Conservation (phyloP, 1,140 invertebrate species). For the Yoshiicerus persimilis region DNA sequence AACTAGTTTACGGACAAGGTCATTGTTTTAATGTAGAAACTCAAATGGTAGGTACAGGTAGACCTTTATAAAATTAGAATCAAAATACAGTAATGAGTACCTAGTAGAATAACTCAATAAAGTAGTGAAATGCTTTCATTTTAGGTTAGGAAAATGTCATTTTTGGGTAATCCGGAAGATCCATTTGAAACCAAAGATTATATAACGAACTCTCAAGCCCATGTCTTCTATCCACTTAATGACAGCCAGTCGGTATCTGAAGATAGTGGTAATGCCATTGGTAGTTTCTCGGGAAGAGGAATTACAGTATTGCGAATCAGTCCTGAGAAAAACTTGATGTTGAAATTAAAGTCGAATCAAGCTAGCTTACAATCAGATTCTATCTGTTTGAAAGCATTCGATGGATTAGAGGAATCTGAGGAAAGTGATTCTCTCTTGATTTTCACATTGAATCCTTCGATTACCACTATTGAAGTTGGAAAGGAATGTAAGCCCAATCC, state of each 20-base stretch:
- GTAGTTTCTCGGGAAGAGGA: neutral
- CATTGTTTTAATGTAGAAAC: constrained; percentile 14
- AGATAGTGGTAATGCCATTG: neutral
- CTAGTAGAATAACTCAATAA: neutral
- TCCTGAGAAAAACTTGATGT: neutral
- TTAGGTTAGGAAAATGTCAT: constrained; percentile 18
- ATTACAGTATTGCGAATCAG: neutral
- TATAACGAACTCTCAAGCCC: neutral
- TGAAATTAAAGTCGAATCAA: neutral
- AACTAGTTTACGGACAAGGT: neutral
- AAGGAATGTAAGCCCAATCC: neutral
- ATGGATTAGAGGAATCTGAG: neutral
- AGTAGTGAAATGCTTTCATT: neutral
- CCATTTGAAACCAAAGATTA: constrained; percentile 17
- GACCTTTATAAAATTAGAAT: neutral
- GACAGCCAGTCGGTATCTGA: neutral
- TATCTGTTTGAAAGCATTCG: neutral
- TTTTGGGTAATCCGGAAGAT: neutral
- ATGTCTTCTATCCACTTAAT: neutral
- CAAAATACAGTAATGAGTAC: too few relatives aligned
- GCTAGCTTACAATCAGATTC: neutral
- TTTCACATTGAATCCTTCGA: too few relatives aligned
- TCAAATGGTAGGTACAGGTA: neutral
- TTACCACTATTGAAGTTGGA: neutral
- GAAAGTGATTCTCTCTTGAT: neutral